Conservation (phyloP, 1,140 invertebrate genomes). For the Physella acuta region DNA sequence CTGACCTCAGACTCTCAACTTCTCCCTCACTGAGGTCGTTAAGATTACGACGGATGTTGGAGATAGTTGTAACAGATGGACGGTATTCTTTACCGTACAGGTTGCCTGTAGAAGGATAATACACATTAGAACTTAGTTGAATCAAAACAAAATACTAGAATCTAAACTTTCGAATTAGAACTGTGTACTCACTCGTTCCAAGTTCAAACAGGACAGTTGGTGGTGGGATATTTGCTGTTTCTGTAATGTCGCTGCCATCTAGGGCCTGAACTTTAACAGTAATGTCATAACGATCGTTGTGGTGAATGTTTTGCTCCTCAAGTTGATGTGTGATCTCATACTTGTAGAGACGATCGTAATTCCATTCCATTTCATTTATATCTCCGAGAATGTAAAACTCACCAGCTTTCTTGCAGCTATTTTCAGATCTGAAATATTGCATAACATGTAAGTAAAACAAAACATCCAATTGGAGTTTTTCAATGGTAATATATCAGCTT, state of each 20-base stretch:
- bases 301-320: constrained; percentile 15
- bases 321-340: constrained; percentile 32
- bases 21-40: constrained; percentile 28
- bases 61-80: no score
- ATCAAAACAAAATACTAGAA: no score
- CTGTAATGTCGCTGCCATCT: not conserved
- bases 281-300: constrained; percentile 24
- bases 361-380: constrained; percentile 31
- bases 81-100: no score
- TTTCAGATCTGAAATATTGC: no score
- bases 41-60: constrained; percentile 30
- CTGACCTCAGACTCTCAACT: constrained; percentile 30
- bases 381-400: constrained; percentile 37
- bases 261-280: constrained; percentile 20
- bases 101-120: no score
- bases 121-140: no score
- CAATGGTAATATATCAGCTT: no score
- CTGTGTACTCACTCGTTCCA: constrained; percentile 24
- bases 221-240: constrained; percentile 2
- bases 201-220: constrained; percentile 24
- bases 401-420: constrained; percentile 21
- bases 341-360: constrained; percentile 32
- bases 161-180: no score
- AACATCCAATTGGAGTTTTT: no score
- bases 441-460: no score